Percentiles rank a stretch among this genome's conserved stretches.
phyloP scores from a whole-genome alignment of 2,888 invertebrate species.

The Ptilodon capucinus region DNA sequence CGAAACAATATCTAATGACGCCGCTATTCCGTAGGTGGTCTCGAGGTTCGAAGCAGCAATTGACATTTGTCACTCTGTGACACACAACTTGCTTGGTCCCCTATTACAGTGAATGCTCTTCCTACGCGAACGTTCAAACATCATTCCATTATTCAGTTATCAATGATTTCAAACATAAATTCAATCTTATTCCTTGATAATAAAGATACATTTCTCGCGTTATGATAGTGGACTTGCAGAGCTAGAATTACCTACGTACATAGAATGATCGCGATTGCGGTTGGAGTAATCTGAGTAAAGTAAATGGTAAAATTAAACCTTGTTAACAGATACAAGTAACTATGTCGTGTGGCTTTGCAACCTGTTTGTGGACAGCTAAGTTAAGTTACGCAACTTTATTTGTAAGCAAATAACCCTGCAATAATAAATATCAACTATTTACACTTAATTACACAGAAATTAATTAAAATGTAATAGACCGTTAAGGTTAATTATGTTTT shows the following conservation, averaged over 20 bases:
- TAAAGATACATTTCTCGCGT: conserved; percentile 26
- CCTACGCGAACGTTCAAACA: conserved; percentile 42
- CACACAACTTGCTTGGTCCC: conserved; percentile 40
- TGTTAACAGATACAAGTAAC: conserved; percentile 35
- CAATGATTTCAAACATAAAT: conserved; percentile 16
- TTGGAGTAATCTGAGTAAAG: conserved; percentile 60
- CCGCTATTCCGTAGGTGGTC: conserved; percentile 42
- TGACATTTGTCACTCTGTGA: conserved; percentile 47
- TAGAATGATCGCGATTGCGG: conserved; percentile 51
- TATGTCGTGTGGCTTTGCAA: conserved; percentile 35
- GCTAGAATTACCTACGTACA: conserved; percentile 50
- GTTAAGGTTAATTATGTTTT: neutral
- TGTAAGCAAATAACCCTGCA: neutral
- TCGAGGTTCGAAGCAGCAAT: conserved; percentile 29
- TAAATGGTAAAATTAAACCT: conserved; percentile 58
- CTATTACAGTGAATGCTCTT: conserved; percentile 44
- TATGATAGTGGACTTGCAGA: conserved; percentile 30
- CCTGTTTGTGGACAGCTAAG: conserved; percentile 21
- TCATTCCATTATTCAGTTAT: conserved; percentile 26
- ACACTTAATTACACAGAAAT: neutral
- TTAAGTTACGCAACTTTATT: neutral
- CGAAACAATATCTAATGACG: conserved; percentile 7
- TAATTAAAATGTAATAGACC: neutral
- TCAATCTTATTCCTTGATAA: conserved; percentile 27
- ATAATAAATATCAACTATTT: neutral